phyloP scores from a whole-genome alignment of 2,797 vertebrate genomes.

The Dromococcyx pavoninus region DNA sequence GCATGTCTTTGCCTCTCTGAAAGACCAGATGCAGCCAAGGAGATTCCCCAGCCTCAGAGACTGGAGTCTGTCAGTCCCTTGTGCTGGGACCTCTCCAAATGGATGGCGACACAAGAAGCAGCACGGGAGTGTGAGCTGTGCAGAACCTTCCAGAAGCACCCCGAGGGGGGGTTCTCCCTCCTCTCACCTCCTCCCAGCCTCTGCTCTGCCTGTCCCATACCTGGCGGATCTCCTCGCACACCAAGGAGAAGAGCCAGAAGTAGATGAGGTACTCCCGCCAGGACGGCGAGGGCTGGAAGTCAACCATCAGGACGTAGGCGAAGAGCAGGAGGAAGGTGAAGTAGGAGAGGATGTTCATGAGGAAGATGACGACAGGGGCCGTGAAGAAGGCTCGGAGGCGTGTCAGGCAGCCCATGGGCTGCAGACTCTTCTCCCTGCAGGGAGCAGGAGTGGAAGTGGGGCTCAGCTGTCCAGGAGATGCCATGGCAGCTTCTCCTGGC shows the following conservation, averaged over 20 bases:
- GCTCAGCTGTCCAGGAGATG: background rate
- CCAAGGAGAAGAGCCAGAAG: constrained; percentile 89
- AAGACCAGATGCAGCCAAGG: background rate
- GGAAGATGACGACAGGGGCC: constrained; percentile 84
- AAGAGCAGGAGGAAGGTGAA: constrained; percentile 93
- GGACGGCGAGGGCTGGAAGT: constrained; percentile 88
- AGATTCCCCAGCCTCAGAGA: background rate
- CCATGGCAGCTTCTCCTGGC: accelerated
- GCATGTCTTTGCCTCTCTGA: background rate
- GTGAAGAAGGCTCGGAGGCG: constrained; percentile 78
- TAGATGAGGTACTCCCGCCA: constrained; percentile 86
- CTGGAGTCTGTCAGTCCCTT: accelerated
- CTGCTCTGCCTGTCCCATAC: constrained; percentile 65
- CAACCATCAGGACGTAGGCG: constrained; percentile 89
- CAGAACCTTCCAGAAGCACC: background rate
- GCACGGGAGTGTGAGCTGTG: accelerated
- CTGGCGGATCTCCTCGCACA: constrained; percentile 93
- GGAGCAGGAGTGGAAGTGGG: background rate
- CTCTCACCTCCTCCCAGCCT: background rate
- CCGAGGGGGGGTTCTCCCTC: background rate
- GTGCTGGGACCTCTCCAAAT: accelerated
- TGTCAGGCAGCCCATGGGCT: constrained; percentile 61
- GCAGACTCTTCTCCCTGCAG: constrained; percentile 60
- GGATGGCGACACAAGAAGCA: background rate
- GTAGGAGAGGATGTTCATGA: constrained; percentile 90